Conservation (phyloP, 1,140 invertebrate genomes). For the Euborellia annulipes region DNA sequence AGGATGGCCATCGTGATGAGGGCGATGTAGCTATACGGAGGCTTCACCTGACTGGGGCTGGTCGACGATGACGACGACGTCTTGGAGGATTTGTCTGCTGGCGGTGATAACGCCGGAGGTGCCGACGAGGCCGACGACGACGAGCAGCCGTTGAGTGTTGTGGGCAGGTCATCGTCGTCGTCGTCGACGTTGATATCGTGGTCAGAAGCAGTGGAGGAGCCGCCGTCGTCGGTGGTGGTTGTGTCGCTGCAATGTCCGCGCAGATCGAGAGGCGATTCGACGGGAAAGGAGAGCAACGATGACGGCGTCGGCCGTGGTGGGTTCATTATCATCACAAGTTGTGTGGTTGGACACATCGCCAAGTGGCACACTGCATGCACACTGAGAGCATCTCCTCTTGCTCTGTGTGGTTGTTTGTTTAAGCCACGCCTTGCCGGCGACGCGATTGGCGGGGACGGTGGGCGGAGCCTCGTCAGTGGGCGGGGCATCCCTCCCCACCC, state of each 20-base stretch:
- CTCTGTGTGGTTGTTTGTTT: too few relatives aligned
- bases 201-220: constrained; percentile 14
- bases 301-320: background rate
- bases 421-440: too few relatives aligned
- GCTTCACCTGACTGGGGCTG: constrained; percentile 53
- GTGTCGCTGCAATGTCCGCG: constrained; percentile 8
- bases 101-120: background rate
- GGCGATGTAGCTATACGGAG: constrained; percentile 95
- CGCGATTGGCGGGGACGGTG: too few relatives aligned
- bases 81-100: constrained; percentile 11
- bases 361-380: too few relatives aligned
- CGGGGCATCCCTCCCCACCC: too few relatives aligned
- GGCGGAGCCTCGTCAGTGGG: too few relatives aligned
- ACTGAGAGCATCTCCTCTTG: too few relatives aligned
- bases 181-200: constrained; percentile 22
- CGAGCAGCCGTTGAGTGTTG: background rate
- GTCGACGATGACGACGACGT: constrained; percentile 12
- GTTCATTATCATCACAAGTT: too few relatives aligned
- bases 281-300: background rate
- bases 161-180: constrained; percentile 14
- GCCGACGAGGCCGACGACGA: background rate
- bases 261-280: constrained; percentile 16
- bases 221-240: constrained; percentile 5
- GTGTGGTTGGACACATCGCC: too few relatives aligned
- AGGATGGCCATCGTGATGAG: constrained; percentile 96